Percentiles rank a stretch among this genome's conserved stretches.
Evolutionary conservation across 2,888 invertebrate species (phyloP).

Genomic region (Pardosa pseudoannulata): DNA sequence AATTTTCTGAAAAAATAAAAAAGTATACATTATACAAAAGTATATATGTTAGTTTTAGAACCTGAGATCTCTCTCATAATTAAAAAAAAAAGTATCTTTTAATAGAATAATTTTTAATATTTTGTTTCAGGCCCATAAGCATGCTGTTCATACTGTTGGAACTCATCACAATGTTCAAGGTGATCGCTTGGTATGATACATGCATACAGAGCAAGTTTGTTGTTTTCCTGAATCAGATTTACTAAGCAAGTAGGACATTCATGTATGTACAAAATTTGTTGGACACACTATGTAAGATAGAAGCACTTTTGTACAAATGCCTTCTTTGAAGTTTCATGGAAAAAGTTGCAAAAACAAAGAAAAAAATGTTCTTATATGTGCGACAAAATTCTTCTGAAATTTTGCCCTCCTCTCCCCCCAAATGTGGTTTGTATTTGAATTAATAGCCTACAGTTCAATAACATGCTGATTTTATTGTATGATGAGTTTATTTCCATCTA

Average conservation of each 20-base stretch:
- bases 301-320: conserved; percentile 70
- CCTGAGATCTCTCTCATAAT: too few species aligned
- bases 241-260: conserved; percentile 51
- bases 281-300: conserved; percentile 66
- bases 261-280: conserved; percentile 62
- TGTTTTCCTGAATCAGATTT: conserved; percentile 44
- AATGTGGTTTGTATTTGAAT: not conserved
- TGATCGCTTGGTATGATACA: conserved; percentile 72
- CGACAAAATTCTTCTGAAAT: not conserved
- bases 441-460: not conserved
- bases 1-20: too few species aligned
- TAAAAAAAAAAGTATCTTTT: too few species aligned
- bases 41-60: too few species aligned
- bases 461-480: conserved; percentile 8
- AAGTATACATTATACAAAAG: too few species aligned
- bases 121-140: conserved; percentile 60
- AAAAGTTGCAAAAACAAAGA: not conserved
- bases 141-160: conserved; percentile 67
- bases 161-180: conserved; percentile 72
- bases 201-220: conserved; percentile 26
- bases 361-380: not conserved
- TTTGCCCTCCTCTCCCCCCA: too few species aligned
- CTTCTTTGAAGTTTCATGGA: conserved; percentile 23
- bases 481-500: not conserved
- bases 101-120: too few species aligned